Base-by-base conservation (phyloP, 2,888 invertebrate genomes). In the Gastracanthus pulcherrimus region DNA sequence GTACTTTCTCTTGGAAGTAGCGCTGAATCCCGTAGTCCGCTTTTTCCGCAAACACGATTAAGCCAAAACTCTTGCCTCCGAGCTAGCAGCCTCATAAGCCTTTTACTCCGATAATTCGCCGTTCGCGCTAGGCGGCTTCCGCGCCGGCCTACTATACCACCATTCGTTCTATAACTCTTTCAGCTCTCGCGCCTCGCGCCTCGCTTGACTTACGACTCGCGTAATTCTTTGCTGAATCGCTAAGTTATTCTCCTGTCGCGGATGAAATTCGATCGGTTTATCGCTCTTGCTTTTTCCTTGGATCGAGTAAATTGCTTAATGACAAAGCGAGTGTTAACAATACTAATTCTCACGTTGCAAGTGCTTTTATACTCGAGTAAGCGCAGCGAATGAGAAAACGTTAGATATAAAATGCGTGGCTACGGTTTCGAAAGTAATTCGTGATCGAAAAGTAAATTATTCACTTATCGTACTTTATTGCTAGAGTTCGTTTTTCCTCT, bases 11-110 rank as follows among this genome's bases (percentile, higher is more conserved):
- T 51, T 64, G 23, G 9, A 45, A 45, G 66, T 31, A 66, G 74
- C n/a, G 87, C 85, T 84, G 89, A 88, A 90, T 89, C n/a, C n/a
- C n/a, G n/a, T 89, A 89, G 87, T 87, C 88, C 89, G 88, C 87
- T 89, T 89, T 90, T 89, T 89, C 87, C 87, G 87, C 88, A 89
- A 89, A 89, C 89, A 87, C 88, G 89, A 90, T 90, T 90, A 90
- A 88, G 88, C 88, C 84, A 87, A 87, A 89, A 88, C 87, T 87
- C 88, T 87, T 87, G 85, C 87, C 83, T 82, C 79, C 70, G 69
- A 38, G 81, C 85, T 80, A 84, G 82, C 84, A 84, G 83, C 78
- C 82, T 82, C 83, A 81, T 84, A 84, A 85, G 83, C 82, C 81
- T 83, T 86, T 86, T 80, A 80, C 72, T 69, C 58, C 76, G 66